These are phyloP conservation scores for Galago senegalensis DNA, from an alignment of 2,797 vertebrate genomes.

Conservation along the genomic window DNA sequence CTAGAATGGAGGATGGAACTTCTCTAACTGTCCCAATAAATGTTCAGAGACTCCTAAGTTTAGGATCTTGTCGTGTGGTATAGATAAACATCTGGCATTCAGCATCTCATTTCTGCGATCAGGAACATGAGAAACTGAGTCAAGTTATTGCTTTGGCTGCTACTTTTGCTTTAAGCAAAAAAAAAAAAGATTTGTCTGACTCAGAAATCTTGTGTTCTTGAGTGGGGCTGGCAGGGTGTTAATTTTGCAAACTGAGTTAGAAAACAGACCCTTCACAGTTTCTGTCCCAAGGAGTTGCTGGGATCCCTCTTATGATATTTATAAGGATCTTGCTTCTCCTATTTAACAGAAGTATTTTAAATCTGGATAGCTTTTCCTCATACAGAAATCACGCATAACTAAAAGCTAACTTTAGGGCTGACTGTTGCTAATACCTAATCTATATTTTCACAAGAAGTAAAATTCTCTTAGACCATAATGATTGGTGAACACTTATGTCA, in stretches of 20 bases:
- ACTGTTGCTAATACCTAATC: not conserved
- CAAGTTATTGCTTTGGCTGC: not conserved
- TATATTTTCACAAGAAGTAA: not conserved
- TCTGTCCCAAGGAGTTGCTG: not conserved
- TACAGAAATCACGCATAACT: not conserved
- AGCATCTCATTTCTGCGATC: not conserved
- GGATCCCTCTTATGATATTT: not conserved
- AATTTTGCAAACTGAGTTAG: not conserved
- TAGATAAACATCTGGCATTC: not conserved
- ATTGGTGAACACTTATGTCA: not conserved
- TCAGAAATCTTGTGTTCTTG: not conserved
- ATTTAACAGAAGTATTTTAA: conserved; percentile 9
- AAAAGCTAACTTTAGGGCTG: not conserved
- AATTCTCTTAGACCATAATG: not conserved
- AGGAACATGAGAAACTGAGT: not conserved
- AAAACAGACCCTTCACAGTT: not conserved
- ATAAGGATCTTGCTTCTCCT: not conserved
- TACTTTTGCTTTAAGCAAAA: not conserved
- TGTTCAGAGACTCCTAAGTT: not conserved
- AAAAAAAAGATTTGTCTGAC: not conserved
- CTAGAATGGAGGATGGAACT: not conserved
- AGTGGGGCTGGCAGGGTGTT: not conserved
- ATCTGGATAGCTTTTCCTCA: not conserved
- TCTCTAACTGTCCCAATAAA: not conserved
- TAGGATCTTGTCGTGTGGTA: not conserved